Conservation (phyloP, 1,140 invertebrate genomes). For the Plutomurus gul region DNA sequence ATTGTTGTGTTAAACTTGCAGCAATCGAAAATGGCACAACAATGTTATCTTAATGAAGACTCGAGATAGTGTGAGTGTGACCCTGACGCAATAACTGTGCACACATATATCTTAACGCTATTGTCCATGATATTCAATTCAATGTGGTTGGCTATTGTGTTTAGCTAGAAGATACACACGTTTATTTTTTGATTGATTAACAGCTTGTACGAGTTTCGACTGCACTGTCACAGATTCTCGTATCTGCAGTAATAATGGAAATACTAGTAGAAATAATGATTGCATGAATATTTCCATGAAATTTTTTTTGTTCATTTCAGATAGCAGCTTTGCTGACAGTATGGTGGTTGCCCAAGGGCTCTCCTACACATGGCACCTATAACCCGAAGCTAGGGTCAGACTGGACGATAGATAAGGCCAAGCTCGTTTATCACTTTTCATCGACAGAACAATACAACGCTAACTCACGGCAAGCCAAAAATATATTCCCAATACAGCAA, state of each 20-base stretch:
- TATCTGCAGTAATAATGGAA: no score
- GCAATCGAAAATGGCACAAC: neutral
- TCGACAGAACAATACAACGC: conserved; percentile 19
- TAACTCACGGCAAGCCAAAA: conserved; percentile 1
- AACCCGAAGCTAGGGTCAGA: neutral
- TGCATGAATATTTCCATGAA: neutral
- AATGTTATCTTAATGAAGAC: no score
- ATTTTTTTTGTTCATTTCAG: neutral
- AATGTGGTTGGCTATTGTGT: no score
- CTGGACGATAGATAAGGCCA: conserved; percentile 32
- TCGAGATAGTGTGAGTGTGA: no score
- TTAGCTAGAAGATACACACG: no score
- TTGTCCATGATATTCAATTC: no score
- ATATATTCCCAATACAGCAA: conserved; percentile 5
- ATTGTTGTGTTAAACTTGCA: neutral
- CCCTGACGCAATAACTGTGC: no score
- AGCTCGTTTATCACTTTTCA: conserved; percentile 8
- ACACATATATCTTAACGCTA: no score
- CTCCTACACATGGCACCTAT: neutral
- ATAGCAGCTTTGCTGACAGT: neutral
- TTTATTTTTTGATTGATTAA: no score
- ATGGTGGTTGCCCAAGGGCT: neutral
- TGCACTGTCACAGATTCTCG: no score
- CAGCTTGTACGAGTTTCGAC: no score
- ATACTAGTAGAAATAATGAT: no score